These are phyloP conservation scores for Tribolium freemani DNA, from an alignment of 2,888 invertebrate genomes.

Conservation along the genomic window DNA sequence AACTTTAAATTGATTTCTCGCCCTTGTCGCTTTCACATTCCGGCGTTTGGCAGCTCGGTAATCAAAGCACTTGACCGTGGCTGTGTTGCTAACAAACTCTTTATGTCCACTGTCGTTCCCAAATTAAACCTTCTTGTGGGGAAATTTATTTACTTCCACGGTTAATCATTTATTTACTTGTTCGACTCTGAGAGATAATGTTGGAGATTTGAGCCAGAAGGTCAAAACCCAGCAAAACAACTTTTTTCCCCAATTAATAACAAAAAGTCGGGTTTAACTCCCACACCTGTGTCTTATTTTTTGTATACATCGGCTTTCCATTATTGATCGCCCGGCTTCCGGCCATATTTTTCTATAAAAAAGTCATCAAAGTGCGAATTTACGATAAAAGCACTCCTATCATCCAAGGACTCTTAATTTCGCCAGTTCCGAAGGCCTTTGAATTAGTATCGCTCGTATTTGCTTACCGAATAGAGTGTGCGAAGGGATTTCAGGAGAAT, in stretches of 20 bases:
- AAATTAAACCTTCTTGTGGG: constrained; percentile 48
- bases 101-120: constrained; percentile 46
- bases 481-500: constrained; percentile 16
- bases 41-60: constrained; percentile 63
- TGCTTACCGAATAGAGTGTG: background rate
- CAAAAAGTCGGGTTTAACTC: background rate
- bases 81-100: constrained; percentile 52
- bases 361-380: constrained; percentile 9
- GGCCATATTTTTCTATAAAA: constrained; percentile 12
- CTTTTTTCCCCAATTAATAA: background rate
- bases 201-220: background rate
- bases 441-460: constrained; percentile 17
- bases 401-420: constrained; percentile 1
- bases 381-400: constrained; percentile 17
- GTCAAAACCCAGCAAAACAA: too few relatives aligned
- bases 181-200: constrained; percentile 1
- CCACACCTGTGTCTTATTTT: constrained; percentile 21
- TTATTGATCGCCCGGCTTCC: constrained; percentile 25
- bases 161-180: constrained; percentile 33
- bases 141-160: constrained; percentile 35
- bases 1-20: constrained; percentile 65
- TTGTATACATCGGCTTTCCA: constrained; percentile 12
- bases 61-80: constrained; percentile 63
- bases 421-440: background rate
- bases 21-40: constrained; percentile 60